Conservation (phyloP, 2,113 vertebrate genomes). For the Hyaena hyaena region DNA sequence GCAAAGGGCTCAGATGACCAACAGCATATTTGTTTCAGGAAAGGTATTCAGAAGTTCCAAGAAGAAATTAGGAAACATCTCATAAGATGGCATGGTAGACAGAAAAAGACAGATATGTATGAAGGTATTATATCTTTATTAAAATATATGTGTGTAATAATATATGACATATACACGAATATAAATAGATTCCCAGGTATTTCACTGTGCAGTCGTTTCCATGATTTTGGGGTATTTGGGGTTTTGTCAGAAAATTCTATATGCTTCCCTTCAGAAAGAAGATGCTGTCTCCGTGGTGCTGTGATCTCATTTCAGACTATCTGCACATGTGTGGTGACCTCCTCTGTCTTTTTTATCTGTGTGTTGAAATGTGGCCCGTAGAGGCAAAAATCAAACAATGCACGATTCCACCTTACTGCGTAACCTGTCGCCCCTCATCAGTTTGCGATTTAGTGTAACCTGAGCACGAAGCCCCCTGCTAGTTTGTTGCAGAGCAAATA, state of each 20-base stretch:
- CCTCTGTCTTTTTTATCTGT: constrained; percentile 75
- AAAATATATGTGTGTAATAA: neutral
- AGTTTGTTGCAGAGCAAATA: constrained; percentile 79
- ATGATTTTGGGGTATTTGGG: neutral
- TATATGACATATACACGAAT: neutral
- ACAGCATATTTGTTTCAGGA: neutral
- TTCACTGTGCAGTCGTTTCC: neutral
- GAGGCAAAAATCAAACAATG: constrained; percentile 79
- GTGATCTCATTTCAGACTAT: constrained; percentile 71
- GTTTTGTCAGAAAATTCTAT: constrained; percentile 21
- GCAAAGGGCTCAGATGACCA: neutral
- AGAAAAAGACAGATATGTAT: neutral
- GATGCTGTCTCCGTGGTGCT: constrained; percentile 11
- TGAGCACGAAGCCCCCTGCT: constrained; percentile 76
- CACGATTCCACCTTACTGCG: constrained; percentile 76
- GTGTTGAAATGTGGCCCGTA: constrained; percentile 75
- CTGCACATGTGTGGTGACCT: constrained; percentile 67
- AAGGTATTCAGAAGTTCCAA: neutral
- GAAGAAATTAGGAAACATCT: neutral
- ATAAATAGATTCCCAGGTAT: neutral
- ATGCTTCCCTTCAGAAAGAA: constrained; percentile 43
- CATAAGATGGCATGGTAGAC: neutral
- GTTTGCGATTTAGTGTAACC: constrained; percentile 83
- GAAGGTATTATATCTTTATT: neutral
- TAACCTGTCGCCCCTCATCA: constrained; percentile 79